These are phyloP conservation scores for Lasioglossum oenotherae DNA, from an alignment of 2,888 invertebrate genomes.

Conservation along the genomic window DNA sequence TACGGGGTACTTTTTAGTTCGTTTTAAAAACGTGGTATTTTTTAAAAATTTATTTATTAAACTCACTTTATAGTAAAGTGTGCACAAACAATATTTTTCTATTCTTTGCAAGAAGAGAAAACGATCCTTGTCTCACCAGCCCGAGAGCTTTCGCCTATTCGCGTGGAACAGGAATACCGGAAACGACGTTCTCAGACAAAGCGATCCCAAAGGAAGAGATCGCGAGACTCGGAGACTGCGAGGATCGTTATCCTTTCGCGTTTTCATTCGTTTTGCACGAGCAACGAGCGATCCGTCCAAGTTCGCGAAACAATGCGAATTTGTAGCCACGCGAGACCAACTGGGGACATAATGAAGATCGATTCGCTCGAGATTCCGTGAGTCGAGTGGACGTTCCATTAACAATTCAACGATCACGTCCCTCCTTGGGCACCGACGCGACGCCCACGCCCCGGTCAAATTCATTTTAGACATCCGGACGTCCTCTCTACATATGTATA, in stretches of 20 bases:
- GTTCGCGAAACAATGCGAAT: conserved; percentile 15
- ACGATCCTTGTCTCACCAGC: not conserved
- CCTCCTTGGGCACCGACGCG: not conserved
- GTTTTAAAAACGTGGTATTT: too few relatives aligned
- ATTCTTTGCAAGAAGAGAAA: not conserved
- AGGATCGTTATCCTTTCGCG: conserved; percentile 11
- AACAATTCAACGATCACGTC: conserved; percentile 18
- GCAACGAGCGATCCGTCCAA: conserved; percentile 15
- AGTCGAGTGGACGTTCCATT: conserved; percentile 23
- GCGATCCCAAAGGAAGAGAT: conserved; percentile 4
- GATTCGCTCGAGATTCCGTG: conserved; percentile 26
- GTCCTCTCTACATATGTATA: too few relatives aligned
- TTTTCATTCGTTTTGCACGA: not conserved
- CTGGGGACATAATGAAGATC: conserved; percentile 12
- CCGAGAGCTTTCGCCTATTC: not conserved
- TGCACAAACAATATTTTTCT: not conserved
- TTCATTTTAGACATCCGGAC: too few relatives aligned
- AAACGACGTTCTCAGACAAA: not conserved
- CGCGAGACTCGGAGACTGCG: not conserved
- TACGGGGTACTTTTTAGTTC: too few relatives aligned
- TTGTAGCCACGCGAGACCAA: not conserved
- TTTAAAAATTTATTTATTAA: not conserved
- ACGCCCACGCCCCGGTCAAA: too few relatives aligned
- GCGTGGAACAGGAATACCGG: not conserved
- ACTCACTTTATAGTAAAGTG: not conserved